phyloP scores from a whole-genome alignment of 2,888 invertebrate species.

The Xanthia icteritia region DNA sequence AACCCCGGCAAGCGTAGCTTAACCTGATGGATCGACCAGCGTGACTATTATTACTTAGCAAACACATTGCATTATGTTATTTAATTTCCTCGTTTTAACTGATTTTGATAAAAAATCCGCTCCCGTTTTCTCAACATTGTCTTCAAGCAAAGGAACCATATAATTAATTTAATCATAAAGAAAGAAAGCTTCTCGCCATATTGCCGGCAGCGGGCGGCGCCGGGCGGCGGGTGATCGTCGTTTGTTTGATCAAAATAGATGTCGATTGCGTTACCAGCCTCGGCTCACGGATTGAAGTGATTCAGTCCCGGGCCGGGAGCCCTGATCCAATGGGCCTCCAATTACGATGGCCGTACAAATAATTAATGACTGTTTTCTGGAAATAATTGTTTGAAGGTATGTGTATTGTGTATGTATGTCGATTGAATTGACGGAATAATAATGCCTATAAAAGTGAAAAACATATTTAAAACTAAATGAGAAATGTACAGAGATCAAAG shows the following conservation, averaged over 20 bases:
- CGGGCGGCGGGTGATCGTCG: not conserved
- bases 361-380: conserved; percentile 24
- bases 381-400: conserved; percentile 32
- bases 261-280: conserved; percentile 11
- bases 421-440: not conserved
- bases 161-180: conserved; percentile 45
- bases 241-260: conserved; percentile 35
- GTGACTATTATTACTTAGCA: no score
- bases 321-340: conserved; percentile 7
- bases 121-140: not conserved
- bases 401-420: conserved; percentile 3
- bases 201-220: not conserved
- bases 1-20: no score
- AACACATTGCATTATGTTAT: not conserved
- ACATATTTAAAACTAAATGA: not conserved
- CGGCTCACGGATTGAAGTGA: not conserved
- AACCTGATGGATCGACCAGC: no score
- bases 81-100: not conserved
- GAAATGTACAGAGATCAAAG: not conserved
- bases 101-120: not conserved
- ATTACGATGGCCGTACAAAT: conserved; percentile 22
- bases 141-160: conserved; percentile 2
- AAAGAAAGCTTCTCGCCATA: conserved; percentile 12
- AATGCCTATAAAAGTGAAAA: not conserved
- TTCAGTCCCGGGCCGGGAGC: not conserved